phyloP scores from a whole-genome alignment of 2,888 invertebrate species.

The Phlogophora meticulosa region DNA sequence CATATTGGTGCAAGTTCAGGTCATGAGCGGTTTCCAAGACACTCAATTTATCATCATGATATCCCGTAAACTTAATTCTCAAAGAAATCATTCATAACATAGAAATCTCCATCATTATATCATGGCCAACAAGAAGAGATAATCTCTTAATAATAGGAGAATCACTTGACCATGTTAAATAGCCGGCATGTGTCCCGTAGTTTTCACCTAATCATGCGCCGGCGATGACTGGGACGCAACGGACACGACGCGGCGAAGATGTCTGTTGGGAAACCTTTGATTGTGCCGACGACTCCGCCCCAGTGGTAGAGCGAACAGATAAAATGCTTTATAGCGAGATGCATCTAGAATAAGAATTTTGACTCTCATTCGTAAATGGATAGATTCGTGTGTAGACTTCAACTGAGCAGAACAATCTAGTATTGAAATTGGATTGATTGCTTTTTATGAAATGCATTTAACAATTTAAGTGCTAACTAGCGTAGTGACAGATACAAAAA shows the following conservation, averaged over 20 bases:
- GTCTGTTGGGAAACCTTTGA: slow-evolving; percentile 37
- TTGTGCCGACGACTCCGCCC: slow-evolving; percentile 27
- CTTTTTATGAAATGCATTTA: too few species aligned
- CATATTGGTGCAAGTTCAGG: too few species aligned
- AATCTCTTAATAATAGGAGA: slow-evolving; percentile 23
- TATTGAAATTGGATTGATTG: too few species aligned
- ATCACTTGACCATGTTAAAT: slow-evolving; percentile 16
- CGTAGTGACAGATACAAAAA: too few species aligned
- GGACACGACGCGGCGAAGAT: neutral
- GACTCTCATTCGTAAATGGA: too few species aligned
- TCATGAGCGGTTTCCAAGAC: too few species aligned
- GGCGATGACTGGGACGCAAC: neutral
- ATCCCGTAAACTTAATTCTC: neutral
- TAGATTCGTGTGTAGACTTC: too few species aligned
- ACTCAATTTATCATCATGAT: neutral
- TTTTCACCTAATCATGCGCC: slow-evolving; percentile 44
- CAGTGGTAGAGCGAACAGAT: slow-evolving; percentile 10
- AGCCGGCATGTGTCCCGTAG: slow-evolving; percentile 11
- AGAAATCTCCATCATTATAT: slow-evolving; percentile 9
- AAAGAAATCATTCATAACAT: neutral
- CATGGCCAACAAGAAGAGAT: slow-evolving; percentile 6
- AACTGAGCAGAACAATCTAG: too few species aligned
- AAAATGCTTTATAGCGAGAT: too few species aligned
- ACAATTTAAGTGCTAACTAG: too few species aligned
- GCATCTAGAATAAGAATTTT: neutral